A percentile compares a stretch with the other conserved stretches of the same genome.
Evolutionary conservation across 2,113 vertebrate species (phyloP).

Genomic region (Lasiurus cinereus): DNA sequence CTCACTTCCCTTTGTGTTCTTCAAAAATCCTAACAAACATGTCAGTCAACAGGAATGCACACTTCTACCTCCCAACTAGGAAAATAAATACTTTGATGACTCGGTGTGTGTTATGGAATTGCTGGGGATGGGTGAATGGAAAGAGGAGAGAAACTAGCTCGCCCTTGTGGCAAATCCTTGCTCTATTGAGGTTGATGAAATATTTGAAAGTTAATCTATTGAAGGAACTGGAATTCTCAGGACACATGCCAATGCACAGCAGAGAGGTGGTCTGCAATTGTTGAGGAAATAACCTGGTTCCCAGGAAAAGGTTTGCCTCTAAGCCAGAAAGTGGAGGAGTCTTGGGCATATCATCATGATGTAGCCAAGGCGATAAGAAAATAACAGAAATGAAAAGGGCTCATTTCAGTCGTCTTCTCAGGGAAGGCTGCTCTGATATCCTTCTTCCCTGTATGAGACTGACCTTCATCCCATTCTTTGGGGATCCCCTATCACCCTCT

Average conservation of each 20-base stretch:
- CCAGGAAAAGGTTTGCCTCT: neutral
- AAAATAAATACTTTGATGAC: neutral
- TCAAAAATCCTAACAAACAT: too few species aligned
- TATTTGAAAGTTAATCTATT: neutral
- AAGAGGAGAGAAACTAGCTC: neutral
- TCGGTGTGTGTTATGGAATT: neutral
- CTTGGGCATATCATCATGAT: neutral
- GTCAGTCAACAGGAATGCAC: fast-evolving
- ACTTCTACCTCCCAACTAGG: neutral
- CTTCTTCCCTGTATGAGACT: fast-evolving
- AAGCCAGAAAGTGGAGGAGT: neutral
- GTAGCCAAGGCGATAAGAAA: neutral
- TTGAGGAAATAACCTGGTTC: neutral
- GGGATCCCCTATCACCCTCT: fast-evolving
- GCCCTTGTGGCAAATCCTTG: neutral
- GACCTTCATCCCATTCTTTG: fast-evolving
- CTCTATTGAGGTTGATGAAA: neutral
- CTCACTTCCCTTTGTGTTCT: neutral
- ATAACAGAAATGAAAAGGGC: too few species aligned
- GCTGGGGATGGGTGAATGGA: neutral
- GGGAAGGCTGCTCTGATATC: neutral
- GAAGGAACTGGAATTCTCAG: neutral
- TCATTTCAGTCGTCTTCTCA: neutral
- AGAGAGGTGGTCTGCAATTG: neutral
- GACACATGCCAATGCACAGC: neutral